A percentile compares a stretch with the other conserved stretches of the same genome.
These are phyloP conservation scores for Acanthococcus lagerstroemiae DNA, from an alignment of 2,888 invertebrate species.

Conservation along the genomic window DNA sequence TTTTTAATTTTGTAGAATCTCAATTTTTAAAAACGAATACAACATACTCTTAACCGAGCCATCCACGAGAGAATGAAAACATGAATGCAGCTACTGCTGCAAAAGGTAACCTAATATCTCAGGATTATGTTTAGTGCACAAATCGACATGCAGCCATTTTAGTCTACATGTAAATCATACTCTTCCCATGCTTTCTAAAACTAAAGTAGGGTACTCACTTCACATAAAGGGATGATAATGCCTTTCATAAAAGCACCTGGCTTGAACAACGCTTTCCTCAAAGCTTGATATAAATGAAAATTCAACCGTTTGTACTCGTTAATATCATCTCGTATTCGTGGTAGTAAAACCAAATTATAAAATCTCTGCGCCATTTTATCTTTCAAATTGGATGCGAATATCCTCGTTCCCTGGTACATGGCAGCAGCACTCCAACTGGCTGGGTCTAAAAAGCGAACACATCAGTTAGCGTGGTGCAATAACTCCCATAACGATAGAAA, in stretches of 20 bases:
- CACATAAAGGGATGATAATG: slow-evolving; percentile 52
- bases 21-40: background rate
- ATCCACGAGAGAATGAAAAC: too few relatives aligned
- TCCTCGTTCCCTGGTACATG: slow-evolving; percentile 89
- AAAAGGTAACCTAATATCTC: too few relatives aligned
- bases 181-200: background rate
- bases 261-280: slow-evolving; percentile 87
- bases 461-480: background rate
- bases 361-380: slow-evolving; percentile 94
- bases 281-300: slow-evolving; percentile 89
- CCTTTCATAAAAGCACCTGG: slow-evolving; percentile 98
- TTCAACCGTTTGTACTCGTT: slow-evolving; percentile 90
- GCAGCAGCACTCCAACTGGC: slow-evolving; percentile 96
- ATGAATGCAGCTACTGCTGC: too few relatives aligned
- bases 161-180: too few relatives aligned
- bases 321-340: slow-evolving; percentile 87
- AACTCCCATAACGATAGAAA: background rate
- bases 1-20: background rate
- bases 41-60: too few relatives aligned
- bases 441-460: slow-evolving; percentile 54
- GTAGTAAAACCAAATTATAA: slow-evolving; percentile 84
- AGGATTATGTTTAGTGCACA: too few relatives aligned
- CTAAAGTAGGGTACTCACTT: slow-evolving; percentile 42
- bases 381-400: slow-evolving; percentile 94
- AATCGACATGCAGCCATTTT: too few relatives aligned